Base-by-base conservation (phyloP, 2,888 invertebrate genomes). In the Kuschelorhynchus macadamiae region DNA sequence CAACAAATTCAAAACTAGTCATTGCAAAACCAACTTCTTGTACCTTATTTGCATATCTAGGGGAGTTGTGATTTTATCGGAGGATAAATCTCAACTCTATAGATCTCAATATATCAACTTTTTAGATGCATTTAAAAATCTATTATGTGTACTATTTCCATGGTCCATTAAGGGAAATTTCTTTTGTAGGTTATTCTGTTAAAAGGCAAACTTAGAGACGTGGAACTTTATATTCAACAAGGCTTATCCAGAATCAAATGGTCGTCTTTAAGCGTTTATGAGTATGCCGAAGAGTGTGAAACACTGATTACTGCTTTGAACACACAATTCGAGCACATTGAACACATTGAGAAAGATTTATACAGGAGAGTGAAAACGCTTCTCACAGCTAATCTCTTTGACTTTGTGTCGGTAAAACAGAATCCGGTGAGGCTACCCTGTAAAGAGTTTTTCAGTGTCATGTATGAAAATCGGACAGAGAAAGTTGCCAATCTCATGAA, bases 231-330 rank as follows among this genome's bases (percentile, higher is more conserved):
- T 53, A 90, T 95, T 50, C 88, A 93, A 76, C 94, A 94, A 1
- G 96, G 96, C 0, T 85, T 94, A 0, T 91, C 90, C 1, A 87
- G 95, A 21, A 89, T 95, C 61, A 93, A 92, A 44, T 97, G 97
- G 96, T 91, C 91, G 70, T 93, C 95, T 0, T 86, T 96, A 11
- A 92, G 92, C 20, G 93, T 96, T 42, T 85, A 85, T 12, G 92
- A 93, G 67, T 97, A 92, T 80, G 87, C 90, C 1, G 79, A 83
- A 0, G 85, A 85, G 49, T 90, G 91, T 73, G 83, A 85, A 52
- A 79, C 81, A 30, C 85, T 87, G 21, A 81, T 90, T 7, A 88
- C 90, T 71, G 87, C 88, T 18, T 81, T 93, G 2, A 85, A 85
- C 70, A 90, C 91, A 0, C 86, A 91, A 8, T 88, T 91, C 47